These are phyloP conservation scores for Papilio helenus DNA, from an alignment of 1,140 invertebrate genomes.

Conservation along the genomic window DNA sequence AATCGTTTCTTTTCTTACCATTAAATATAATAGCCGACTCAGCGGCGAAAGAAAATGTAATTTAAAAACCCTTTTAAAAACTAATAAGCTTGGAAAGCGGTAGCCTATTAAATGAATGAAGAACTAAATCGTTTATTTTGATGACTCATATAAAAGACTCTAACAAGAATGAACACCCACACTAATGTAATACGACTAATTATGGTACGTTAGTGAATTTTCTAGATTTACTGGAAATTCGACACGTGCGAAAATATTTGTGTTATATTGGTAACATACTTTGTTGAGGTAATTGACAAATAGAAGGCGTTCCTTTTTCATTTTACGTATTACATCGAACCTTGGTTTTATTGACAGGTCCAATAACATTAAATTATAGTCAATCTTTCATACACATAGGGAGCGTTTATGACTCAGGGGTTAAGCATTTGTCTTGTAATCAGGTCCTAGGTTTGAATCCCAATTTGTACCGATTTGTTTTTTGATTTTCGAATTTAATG, in stretches of 20 bases:
- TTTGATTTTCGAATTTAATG: too few relatives aligned
- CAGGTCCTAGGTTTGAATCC: too few relatives aligned
- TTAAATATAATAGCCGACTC: background rate
- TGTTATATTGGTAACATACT: background rate
- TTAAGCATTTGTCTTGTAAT: too few relatives aligned
- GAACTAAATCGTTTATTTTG: background rate
- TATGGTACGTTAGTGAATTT: background rate
- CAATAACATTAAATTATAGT: background rate
- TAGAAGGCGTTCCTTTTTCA: background rate
- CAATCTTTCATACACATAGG: background rate
- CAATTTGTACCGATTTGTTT: too few relatives aligned
- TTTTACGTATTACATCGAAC: background rate
- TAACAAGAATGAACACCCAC: background rate
- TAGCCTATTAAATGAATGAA: background rate
- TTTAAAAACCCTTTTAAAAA: background rate
- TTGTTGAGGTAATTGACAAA: background rate
- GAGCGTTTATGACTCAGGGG: too few relatives aligned
- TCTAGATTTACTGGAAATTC: background rate
- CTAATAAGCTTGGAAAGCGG: conserved; percentile 7
- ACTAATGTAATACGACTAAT: background rate
- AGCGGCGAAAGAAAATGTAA: background rate
- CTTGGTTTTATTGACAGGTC: conserved; percentile 6
- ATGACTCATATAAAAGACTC: background rate
- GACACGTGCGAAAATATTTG: background rate
- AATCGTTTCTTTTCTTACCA: background rate